Base-by-base conservation (phyloP, 2,888 invertebrate species). In the Conchocele bisecta region DNA sequence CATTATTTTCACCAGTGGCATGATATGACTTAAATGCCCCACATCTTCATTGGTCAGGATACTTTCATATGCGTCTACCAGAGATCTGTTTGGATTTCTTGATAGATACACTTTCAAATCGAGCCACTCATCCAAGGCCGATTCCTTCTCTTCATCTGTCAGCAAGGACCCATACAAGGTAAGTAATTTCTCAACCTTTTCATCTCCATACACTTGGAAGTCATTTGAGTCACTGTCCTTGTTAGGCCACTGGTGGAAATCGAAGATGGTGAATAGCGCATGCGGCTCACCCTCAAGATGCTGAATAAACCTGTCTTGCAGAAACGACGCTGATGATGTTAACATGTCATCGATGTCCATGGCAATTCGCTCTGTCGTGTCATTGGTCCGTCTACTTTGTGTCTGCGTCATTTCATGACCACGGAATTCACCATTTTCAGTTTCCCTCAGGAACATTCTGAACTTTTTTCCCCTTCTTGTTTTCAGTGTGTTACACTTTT, bases 1-100 rank as follows among this genome's bases (percentile, higher is more conserved):
- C 63, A 63, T 63, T 6, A 69, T 70, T 11, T 24, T 39, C 1
- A 63, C 51, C 2, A 63, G 42, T 15, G 50, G 29, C 11, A 41
- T 17, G 15, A 69, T 37, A 17, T 31, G 7, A 2, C 29, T 50
- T 4, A 57, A 4, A 9, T 57, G 48, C n/a, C n/a, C 41, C 7
- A 28, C 42, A 15, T 61, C 41, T 33, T 26, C 9, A 28, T 29
- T 5, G 7, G 26, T 6, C 15, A 5, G 11, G 3, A 41, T 11
- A 6, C 20, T 29, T 37, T n/a, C 9, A n/a, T n/a, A n/a, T n/a
- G n/a, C n/a, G n/a, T n/a, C n/a, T 17, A n/a, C 17, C 9, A 42
- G 7, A 7, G 44, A 11, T 42, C 44, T 42, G 17, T 42, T 42
- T n/a, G 20, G 11, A 42, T 42, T 42, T 22, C 44, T 42, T 9